Base-by-base conservation (phyloP, 2,797 vertebrate species). In the Danionella dracula region DNA sequence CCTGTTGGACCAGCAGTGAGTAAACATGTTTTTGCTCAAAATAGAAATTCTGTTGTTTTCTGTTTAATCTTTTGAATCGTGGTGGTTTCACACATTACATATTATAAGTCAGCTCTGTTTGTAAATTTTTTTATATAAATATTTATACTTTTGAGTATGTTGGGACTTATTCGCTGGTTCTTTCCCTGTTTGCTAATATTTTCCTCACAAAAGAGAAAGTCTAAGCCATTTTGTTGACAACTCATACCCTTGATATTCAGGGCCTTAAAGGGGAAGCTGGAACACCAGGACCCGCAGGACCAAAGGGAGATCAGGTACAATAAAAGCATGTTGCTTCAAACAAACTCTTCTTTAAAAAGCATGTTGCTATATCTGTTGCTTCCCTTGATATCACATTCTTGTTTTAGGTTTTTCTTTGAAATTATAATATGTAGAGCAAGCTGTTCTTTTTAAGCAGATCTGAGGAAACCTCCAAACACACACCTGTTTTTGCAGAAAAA, bases 251-350 rank as follows among this genome's bases (percentile, higher is more conserved):
- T 58, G 6, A 20, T 70, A 48, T 76, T 16, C 75, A 99, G 96
- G 96, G 96, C 41, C 85, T 87, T 11, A 92, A 94, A 90, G 96
- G 96, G 11, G 96, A 97, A 49, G 78, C 82, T 0, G 95, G 95
- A 38, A 74, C 82, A 48, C 71, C 85, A 0, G 96, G 96, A 51
- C 74, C 82, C 0, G 40, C 72, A 0, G 96, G 95, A 17, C 81
- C 87, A 71, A 97, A 97, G 76, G 96, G 94, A 0, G 94, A 98
- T 44, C 90, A 90, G 90, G 96, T 95, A 75, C 19, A 69, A n/a
- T n/a, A n/a, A n/a, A 40, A 37, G 37, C 37, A 17, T 29, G 20
- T 13, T 15, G 11, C 41, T 44, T n/a, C 5, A 5, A 63, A 13
- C 23, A 50, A 70, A 58, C 38, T 9, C 23, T 32, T 38, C 6